Evolutionary conservation across 1,140 invertebrate species (phyloP).

Genomic region (Stratiolaelaps scimitus): DNA sequence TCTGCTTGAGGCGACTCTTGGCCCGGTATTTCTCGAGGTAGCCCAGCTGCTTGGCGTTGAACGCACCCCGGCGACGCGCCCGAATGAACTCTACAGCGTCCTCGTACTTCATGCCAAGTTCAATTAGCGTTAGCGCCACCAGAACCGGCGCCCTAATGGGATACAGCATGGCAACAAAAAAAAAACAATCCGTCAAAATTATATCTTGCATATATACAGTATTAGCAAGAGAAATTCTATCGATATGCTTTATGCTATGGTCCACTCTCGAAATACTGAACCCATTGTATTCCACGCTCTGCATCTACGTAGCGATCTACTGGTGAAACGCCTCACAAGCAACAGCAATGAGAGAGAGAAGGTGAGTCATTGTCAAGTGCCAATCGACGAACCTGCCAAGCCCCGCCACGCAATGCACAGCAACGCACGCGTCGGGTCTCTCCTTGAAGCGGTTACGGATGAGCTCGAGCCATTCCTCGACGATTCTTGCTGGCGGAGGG

Average conservation of each 20-base stretch:
- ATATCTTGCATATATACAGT: too few relatives aligned
- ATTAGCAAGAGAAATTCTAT: too few relatives aligned
- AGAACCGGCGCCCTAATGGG: conserved; percentile 67
- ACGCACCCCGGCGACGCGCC: conserved; percentile 77
- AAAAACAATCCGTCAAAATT: too few relatives aligned
- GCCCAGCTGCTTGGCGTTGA: conserved; percentile 87
- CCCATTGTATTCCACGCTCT: too few relatives aligned
- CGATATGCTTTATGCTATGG: too few relatives aligned
- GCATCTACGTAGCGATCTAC: too few relatives aligned
- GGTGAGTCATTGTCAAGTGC: too few relatives aligned
- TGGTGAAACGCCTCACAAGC: too few relatives aligned
- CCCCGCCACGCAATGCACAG: conserved; percentile 90
- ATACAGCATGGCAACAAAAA: conserved; percentile 31
- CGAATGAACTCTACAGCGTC: conserved; percentile 91
- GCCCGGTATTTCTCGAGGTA: conserved; percentile 90
- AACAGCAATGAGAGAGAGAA: too few relatives aligned
- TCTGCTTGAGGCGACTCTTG: conserved; percentile 72
- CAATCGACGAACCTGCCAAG: conserved; percentile 61
- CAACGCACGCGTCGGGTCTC: conserved; percentile 73
- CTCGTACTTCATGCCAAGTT: conserved; percentile 90
- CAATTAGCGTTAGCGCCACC: conserved; percentile 86
- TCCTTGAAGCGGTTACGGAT: conserved; percentile 61
- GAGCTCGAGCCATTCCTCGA: conserved; percentile 86
- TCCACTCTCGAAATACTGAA: too few relatives aligned
- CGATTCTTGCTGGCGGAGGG: conserved; percentile 49